These are phyloP conservation scores for Criorhina ranunculi DNA, from an alignment of 2,888 invertebrate species.

Conservation along the genomic window DNA sequence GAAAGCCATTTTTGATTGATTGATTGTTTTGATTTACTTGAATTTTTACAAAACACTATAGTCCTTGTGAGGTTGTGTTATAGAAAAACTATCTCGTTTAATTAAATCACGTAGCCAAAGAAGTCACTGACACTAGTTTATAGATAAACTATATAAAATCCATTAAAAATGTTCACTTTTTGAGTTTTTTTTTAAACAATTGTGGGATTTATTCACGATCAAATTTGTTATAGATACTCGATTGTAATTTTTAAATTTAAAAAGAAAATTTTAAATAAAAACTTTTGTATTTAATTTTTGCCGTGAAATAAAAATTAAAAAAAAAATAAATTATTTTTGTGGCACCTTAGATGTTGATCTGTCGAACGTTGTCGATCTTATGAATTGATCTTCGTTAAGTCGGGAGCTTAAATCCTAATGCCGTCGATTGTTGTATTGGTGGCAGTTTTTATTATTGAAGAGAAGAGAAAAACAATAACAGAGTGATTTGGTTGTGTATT, in stretches of 20 bases:
- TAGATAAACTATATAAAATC: slow-evolving; percentile 69
- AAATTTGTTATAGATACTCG: slow-evolving; percentile 30
- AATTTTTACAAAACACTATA: slow-evolving; percentile 22
- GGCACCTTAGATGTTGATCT: slow-evolving; percentile 80
- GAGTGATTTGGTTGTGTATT: slow-evolving; percentile 21
- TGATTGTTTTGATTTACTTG: slow-evolving; percentile 15
- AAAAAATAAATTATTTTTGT: slow-evolving; percentile 1
- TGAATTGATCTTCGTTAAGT: slow-evolving; percentile 83
- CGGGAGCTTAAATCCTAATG: slow-evolving; percentile 83
- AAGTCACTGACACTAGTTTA: slow-evolving; percentile 82
- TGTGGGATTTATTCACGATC: slow-evolving; percentile 28
- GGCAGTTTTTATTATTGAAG: slow-evolving; percentile 9
- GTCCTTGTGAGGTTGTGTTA: slow-evolving; percentile 14
- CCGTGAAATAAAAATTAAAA: slow-evolving; percentile 11
- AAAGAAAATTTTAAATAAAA: slow-evolving; percentile 7
- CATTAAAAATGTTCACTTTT: slow-evolving; percentile 78
- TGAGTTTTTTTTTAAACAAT: slow-evolving; percentile 36
- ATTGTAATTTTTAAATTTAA: slow-evolving; percentile 5
- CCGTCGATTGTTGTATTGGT: slow-evolving; percentile 51
- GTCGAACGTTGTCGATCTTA: slow-evolving; percentile 84
- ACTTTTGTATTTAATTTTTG: slow-evolving; percentile 24
- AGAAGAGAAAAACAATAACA: slow-evolving; percentile 70
- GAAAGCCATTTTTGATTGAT: slow-evolving; percentile 79
- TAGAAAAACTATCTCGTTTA: slow-evolving; percentile 51
- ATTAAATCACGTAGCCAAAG: slow-evolving; percentile 60